A percentile compares a stretch with the other conserved stretches of the same genome.
Evolutionary conservation across 92 coral and sea anemone species (phyloP).

Genomic region (Paragorgia papillata): DNA sequence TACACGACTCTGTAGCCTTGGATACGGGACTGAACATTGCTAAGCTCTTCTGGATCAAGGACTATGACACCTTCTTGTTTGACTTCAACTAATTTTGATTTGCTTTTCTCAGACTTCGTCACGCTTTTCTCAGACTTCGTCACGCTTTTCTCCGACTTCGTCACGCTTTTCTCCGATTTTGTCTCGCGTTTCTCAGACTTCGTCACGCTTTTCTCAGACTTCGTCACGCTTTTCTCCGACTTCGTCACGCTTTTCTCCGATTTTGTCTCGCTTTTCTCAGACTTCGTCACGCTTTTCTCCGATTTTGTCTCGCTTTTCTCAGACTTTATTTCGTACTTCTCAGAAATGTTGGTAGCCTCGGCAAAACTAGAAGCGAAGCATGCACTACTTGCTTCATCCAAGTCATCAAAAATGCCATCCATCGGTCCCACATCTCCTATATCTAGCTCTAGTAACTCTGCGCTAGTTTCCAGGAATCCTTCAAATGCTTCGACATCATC

Average conservation of each 20-base stretch:
- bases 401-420: conserved; percentile 33
- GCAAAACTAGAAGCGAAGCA: conserved; percentile 18
- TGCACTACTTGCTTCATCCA: background rate
- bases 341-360: conserved; percentile 1
- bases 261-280: conserved; percentile 11
- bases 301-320: background rate
- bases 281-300: background rate
- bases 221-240: no score
- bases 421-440: conserved; percentile 33
- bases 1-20: conserved; percentile 13
- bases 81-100: conserved; percentile 13
- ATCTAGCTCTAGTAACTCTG: conserved; percentile 23
- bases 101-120: no score
- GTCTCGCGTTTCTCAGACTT: background rate
- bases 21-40: conserved; percentile 18
- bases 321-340: background rate
- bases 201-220: conserved; percentile 8
- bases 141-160: conserved; percentile 4
- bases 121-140: no score
- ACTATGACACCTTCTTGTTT: conserved; percentile 48
- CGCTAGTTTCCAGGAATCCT: conserved; percentile 27
- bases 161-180: conserved; percentile 3
- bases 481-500: conserved; percentile 13
- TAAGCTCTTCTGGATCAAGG: conserved; percentile 46
- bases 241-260: background rate